A percentile compares a stretch with the other conserved stretches of the same genome.
These are phyloP conservation scores for Leucoraja ocellata DNA, from an alignment of 2,797 vertebrate species.

Conservation along the genomic window DNA sequence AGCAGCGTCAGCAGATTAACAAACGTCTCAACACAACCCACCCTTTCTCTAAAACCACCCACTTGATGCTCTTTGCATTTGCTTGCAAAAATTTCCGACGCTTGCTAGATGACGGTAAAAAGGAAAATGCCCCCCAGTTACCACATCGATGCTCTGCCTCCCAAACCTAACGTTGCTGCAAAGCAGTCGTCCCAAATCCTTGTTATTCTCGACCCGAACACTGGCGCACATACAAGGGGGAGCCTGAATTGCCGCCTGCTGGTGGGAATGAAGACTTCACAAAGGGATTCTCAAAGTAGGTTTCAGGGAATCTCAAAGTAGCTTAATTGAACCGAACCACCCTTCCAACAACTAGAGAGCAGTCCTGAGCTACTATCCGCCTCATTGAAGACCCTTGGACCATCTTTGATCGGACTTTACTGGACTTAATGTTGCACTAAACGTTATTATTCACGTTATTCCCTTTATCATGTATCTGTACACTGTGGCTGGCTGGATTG, in stretches of 20 bases:
- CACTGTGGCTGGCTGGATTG: too few species aligned
- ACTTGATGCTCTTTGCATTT: neutral
- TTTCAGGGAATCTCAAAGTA: neutral
- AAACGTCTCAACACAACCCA: neutral
- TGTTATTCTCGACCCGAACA: neutral
- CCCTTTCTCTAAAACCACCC: neutral
- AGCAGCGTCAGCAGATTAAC: neutral
- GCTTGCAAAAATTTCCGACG: neutral
- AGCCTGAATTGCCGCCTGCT: slow-evolving; percentile 9
- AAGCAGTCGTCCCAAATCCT: too few species aligned
- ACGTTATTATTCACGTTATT: too few species aligned
- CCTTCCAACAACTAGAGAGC: too few species aligned
- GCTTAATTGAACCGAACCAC: too few species aligned
- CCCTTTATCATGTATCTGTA: too few species aligned
- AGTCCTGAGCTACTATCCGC: too few species aligned
- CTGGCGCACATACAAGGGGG: neutral
- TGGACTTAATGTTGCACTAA: too few species aligned
- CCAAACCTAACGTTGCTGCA: neutral
- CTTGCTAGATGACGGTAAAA: neutral
- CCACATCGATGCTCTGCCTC: neutral
- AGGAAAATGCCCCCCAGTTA: neutral
- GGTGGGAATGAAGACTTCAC: slow-evolving; percentile 22
- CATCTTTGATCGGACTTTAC: too few species aligned
- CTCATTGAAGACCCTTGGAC: too few species aligned
- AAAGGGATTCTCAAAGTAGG: neutral